Evolutionary conservation across 1,140 invertebrate species (phyloP).

Genomic region (Mamestra configurata): DNA sequence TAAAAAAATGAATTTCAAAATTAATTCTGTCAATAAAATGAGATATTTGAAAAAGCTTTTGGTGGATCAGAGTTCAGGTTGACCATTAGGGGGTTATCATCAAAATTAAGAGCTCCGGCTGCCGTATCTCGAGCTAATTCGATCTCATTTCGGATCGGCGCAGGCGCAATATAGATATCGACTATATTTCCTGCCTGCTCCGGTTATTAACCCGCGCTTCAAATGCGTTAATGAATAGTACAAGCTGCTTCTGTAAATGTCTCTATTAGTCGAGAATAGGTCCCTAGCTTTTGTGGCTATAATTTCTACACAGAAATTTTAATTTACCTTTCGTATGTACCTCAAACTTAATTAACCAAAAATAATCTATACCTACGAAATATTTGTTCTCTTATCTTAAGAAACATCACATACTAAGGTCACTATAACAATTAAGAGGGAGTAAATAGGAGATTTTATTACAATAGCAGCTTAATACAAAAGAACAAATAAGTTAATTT

Average conservation of each 20-base stretch:
- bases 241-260: conserved; percentile 78
- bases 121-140: conserved; percentile 79
- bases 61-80: conserved; percentile 67
- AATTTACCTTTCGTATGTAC: too few relatives aligned
- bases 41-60: conserved; percentile 66
- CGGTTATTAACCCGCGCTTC: conserved; percentile 79
- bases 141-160: conserved; percentile 76
- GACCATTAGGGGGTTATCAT: conserved; percentile 82
- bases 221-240: conserved; percentile 79
- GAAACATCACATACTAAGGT: background rate
- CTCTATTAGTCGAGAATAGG: conserved; percentile 68
- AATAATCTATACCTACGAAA: too few relatives aligned
- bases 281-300: background rate
- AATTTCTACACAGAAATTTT: too few relatives aligned
- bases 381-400: background rate
- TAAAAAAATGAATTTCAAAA: conserved; percentile 24
- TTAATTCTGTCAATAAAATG: conserved; percentile 46
- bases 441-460: background rate
- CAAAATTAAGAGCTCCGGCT: conserved; percentile 80
- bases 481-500: background rate
- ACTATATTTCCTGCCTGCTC: conserved; percentile 46
- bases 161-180: conserved; percentile 66
- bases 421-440: background rate
- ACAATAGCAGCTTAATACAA: background rate
- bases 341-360: too few relatives aligned